These are phyloP conservation scores for Donacobius atricapilla DNA, from an alignment of 2,113 vertebrate species.

Conservation along the genomic window DNA sequence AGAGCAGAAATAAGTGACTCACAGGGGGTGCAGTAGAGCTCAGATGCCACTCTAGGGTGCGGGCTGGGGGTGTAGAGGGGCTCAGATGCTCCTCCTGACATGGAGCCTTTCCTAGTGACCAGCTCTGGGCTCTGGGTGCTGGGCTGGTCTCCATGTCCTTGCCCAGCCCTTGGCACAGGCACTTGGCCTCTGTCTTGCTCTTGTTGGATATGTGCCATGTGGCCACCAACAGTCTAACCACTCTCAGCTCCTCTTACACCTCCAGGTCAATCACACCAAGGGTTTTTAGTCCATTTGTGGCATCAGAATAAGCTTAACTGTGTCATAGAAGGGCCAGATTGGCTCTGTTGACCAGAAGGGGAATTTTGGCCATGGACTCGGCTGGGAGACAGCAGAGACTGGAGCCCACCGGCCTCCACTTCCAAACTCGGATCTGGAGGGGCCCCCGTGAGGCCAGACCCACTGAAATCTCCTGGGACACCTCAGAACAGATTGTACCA, in stretches of 20 bases:
- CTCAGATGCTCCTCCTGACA: background rate
- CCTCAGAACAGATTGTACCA: background rate
- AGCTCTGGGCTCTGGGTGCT: background rate
- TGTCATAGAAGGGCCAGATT: background rate
- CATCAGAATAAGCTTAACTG: background rate
- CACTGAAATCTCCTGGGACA: background rate
- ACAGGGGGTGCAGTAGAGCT: background rate
- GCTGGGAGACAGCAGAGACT: background rate
- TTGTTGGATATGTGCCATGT: background rate
- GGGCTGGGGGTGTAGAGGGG: background rate
- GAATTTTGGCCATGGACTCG: background rate
- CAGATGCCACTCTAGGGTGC: background rate
- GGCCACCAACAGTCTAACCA: background rate
- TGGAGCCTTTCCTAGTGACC: background rate
- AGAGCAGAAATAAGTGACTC: background rate
- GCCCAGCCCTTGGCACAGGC: background rate
- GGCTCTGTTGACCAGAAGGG: background rate
- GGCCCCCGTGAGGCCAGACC: background rate
- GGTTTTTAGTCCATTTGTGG: rapidly evolving
- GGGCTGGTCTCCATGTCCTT: background rate
- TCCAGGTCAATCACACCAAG: background rate
- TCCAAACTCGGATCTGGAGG: background rate
- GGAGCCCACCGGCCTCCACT: background rate
- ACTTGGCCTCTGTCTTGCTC: background rate
- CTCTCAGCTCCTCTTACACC: background rate